Base-by-base conservation (phyloP, 1,140 invertebrate genomes). In the Musca domestica region DNA sequence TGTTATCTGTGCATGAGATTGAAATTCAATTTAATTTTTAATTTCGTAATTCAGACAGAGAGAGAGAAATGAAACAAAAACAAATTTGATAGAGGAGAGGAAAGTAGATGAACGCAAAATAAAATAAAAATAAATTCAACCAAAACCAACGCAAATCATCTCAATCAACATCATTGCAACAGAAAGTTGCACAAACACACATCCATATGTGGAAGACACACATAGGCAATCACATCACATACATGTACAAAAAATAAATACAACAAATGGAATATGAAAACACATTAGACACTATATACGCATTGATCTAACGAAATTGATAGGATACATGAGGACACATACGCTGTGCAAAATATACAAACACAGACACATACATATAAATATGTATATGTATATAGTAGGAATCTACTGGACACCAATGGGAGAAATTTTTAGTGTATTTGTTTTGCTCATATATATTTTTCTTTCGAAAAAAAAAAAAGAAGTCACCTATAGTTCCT, bases 11-110 rank as follows among this genome's bases (percentile, higher is more conserved):
- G 56, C 56, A 61, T 61, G 56, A 61, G 56, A 61, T 61, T 61
- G 56, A 61, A 61, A 61, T 61, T 61, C 56, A 61, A 61, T 61
- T 61, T 61, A 61, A 61, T 61, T 61, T 61, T 61, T 61, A 61
- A 61, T 61, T 61, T 61, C 30, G 56, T 61, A 61, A 61, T 61
- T 20, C 56, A 34, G 17, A 41, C 56, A 34, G 17, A 41, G 17
- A 61, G 27, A 41, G 17, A 27, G 7, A n/a, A 61, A 17, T 34
- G 17, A 7, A 61, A 41, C 9, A 41, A 19, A 34, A 58, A 58
- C 23, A 58, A 58, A 61, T n/a, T n/a, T n/a, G n/a, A n/a, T n/a
- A n/a, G n/a, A n/a, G n/a, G n/a, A n/a, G n/a, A n/a, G n/a, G n/a
- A n/a, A n/a, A n/a, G n/a, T 19, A 9, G 27, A 61, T 56, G 2